Base-by-base conservation (phyloP, 2,113 vertebrate genomes). In the Nothocercus julius region DNA sequence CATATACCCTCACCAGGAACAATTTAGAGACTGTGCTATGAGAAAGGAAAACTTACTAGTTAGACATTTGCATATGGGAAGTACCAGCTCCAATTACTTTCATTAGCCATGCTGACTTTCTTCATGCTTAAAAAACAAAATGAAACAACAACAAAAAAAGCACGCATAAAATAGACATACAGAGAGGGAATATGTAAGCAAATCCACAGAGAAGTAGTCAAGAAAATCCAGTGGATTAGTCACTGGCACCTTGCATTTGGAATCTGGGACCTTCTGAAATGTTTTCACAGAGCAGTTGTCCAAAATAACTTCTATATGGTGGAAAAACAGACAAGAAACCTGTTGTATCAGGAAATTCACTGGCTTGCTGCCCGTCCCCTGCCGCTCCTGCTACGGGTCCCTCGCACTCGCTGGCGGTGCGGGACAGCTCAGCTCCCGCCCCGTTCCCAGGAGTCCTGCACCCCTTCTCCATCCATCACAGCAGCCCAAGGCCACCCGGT, bases 21-120 rank as follows among this genome's bases (percentile, higher is more conserved):
- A 76, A 82, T 9, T 24, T 64, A 38, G 59, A 80, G 72, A 82
- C 61, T 92, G 44, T 38, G 54, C 30, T 83, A 15, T 2, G 4
- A 59, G 72, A 88, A 92, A 89, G 47, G 74, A 84, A 95, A 90
- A 78, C 15, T 30, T 44, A 68, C 36, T 89, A 87, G 87, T 78
- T 92, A 85, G 79, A 93, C 84, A 64, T 49, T 77, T 88, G 58
- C 11, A 3, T 5, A 82, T 90, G 74, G 77, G 76, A 61, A 69
- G 69, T 82, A 90, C 78, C 49, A 88, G 75, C n/a, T 89, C 83
- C 64, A 85, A 67, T 73, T 82, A 70, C 56, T 85, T 88, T 85
- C 11, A 15, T 47, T 69, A 58, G 75, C 73, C 83, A 51, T 19
- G 28, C 47, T 78, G 69, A 68, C 63, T 86, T 85, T 69, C 91